These are phyloP conservation scores for Lasioglossum baleicum DNA, from an alignment of 1,140 invertebrate genomes.

Conservation along the genomic window DNA sequence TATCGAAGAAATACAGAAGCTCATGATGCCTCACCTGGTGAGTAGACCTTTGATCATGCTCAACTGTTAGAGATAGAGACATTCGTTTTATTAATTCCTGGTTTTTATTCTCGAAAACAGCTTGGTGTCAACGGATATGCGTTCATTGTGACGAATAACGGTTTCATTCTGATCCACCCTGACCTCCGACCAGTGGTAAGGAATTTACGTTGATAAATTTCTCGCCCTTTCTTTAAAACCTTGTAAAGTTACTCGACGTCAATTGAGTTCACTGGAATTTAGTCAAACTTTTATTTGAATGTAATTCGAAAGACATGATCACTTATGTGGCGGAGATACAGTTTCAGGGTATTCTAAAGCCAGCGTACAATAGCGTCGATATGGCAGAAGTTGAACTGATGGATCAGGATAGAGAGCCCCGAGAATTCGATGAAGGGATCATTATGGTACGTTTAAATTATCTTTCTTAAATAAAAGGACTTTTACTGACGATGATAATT, in stretches of 20 bases:
- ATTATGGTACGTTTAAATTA: constrained; percentile 83
- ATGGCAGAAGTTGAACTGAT: constrained; percentile 95
- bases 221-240: no score
- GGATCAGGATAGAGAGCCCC: constrained; percentile 85
- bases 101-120: constrained; percentile 77
- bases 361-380: constrained; percentile 96
- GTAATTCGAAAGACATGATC: no score
- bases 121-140: constrained; percentile 97
- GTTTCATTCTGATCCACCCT: constrained; percentile 97
- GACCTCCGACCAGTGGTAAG: constrained; percentile 91
- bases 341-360: constrained; percentile 93
- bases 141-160: constrained; percentile 97
- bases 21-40: constrained; percentile 94
- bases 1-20: constrained; percentile 91
- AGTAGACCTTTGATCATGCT: no score
- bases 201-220: no score
- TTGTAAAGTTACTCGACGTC: no score
- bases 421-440: constrained; percentile 87
- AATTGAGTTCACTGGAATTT: no score
- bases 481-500: no score
- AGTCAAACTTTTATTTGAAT: no score
- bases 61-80: no score
- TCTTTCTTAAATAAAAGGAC: no score
- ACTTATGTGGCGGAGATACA: no score
- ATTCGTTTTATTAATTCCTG: neutral